phyloP scores from a whole-genome alignment of 2,113 vertebrate genomes.

The Nettapus auritus region DNA sequence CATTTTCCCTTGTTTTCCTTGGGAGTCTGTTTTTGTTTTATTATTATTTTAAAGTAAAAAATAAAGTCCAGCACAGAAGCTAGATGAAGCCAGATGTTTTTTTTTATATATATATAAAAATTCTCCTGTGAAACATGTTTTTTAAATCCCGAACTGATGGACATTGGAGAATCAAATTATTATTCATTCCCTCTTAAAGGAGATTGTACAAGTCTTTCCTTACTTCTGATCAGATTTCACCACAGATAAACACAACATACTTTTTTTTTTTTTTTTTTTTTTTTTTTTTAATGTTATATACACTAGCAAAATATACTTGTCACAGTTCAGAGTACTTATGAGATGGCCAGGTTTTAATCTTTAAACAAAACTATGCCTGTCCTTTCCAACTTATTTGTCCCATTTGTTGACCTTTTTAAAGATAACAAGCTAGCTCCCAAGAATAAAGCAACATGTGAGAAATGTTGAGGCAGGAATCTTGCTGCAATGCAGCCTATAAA shows the following conservation, averaged over 20 bases:
- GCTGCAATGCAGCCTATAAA: neutral
- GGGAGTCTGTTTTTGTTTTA: neutral
- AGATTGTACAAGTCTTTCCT: neutral
- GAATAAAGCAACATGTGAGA: neutral
- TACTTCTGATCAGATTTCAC: constrained; percentile 2
- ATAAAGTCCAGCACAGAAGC: neutral
- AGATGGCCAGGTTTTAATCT: neutral
- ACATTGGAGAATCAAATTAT: neutral
- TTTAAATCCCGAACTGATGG: neutral
- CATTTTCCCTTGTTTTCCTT: neutral
- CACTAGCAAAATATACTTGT: neutral
- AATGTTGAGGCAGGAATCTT: neutral
- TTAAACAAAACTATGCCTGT: neutral
- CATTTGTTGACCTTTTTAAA: neutral
- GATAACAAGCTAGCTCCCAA: neutral
- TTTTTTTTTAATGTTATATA: neutral
- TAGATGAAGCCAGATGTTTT: neutral
- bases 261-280: neutral
- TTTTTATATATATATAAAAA: no score
- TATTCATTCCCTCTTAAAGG: neutral
- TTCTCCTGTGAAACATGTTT: neutral
- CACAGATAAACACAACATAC: neutral
- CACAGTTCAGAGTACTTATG: neutral
- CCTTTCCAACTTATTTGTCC: neutral
- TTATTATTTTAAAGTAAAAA: neutral